Percentiles rank a stretch among this genome's conserved stretches.
Evolutionary conservation across 2,113 vertebrate genomes (phyloP).

Genomic region (Antechinus stuartii): DNA sequence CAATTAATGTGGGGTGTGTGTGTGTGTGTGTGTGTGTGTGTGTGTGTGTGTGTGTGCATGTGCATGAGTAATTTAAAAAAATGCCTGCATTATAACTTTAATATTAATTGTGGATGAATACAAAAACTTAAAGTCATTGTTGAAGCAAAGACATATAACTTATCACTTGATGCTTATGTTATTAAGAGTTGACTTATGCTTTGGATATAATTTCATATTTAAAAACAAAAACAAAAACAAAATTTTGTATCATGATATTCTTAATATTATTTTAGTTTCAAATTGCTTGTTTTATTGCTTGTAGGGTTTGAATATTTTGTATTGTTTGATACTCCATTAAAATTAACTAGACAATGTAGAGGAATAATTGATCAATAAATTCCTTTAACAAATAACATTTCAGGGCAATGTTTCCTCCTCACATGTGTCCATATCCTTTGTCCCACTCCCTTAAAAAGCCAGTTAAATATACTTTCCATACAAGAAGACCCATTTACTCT

Average conservation of each 20-base stretch:
- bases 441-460: background rate
- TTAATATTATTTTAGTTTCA: conserved; percentile 74
- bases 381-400: background rate
- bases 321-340: conserved; percentile 72
- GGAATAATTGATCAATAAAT: conserved; percentile 64
- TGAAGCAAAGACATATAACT: conserved; percentile 57
- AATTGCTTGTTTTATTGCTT: conserved; percentile 60
- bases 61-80: conserved; percentile 27
- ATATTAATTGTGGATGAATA: conserved; percentile 44
- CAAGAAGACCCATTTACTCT: background rate
- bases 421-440: background rate
- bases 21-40: no score
- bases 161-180: conserved; percentile 48
- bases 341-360: conserved; percentile 72
- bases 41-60: no score
- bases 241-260: conserved; percentile 61
- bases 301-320: conserved; percentile 67
- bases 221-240: background rate
- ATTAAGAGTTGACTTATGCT: conserved; percentile 56
- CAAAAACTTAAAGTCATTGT: conserved; percentile 36
- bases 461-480: background rate
- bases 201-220: conserved; percentile 45
- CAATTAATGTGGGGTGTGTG: background rate
- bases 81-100: conserved; percentile 43
- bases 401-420: background rate